Base-by-base conservation (phyloP, 2,113 vertebrate species). In the Azemiops feae region DNA sequence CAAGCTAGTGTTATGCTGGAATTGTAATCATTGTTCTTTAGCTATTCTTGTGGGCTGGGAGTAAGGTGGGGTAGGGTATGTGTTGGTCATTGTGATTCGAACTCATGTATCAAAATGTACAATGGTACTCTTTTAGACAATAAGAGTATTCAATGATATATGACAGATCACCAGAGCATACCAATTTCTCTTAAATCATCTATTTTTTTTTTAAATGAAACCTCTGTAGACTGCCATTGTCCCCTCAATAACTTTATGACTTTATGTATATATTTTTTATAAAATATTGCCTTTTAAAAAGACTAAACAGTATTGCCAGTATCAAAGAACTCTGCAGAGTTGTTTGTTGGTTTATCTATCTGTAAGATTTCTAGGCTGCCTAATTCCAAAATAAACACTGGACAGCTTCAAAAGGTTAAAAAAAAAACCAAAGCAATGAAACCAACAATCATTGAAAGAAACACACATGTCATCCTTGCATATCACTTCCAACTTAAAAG, bases 101-200 rank as follows among this genome's bases (percentile, higher is more conserved):
- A 22, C 53, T 53, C 34, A 47, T 30, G 27, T 52, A 88, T 81
- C 90, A 88, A 55, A 55, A n/a, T 60, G 58, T 30, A 89, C 27
- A 85, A 60, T 85, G 43, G 47, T 57, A 14, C 34, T 69, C 88
- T 93, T 34, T 86, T 89, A 52, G 45, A 90, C 8, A 64, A 30
- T 47, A 58, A 86, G 8, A 87, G 11, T 34, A 85, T 25, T 30
- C 64, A 90, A 89, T 25, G 18, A 52, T 90, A 90, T 81, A 89
- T 53, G 87, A 57, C 87, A 92, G 52, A 47, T 55, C 52, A 92
- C 18, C 16, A 89, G 87, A 89, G 87, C 64, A 89, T 58, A 89
- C 74, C 60, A 55, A 47, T 81, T 47, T 89, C 87, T 64, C 52
- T 92, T 12, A 30, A 92, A 85, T 89, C 64, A 92, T 81, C 16